A percentile compares a stretch with the other conserved stretches of the same genome.
These are phyloP conservation scores for Anguilla megastoma DNA, from an alignment of 2,797 vertebrate species.

Conservation along the genomic window DNA sequence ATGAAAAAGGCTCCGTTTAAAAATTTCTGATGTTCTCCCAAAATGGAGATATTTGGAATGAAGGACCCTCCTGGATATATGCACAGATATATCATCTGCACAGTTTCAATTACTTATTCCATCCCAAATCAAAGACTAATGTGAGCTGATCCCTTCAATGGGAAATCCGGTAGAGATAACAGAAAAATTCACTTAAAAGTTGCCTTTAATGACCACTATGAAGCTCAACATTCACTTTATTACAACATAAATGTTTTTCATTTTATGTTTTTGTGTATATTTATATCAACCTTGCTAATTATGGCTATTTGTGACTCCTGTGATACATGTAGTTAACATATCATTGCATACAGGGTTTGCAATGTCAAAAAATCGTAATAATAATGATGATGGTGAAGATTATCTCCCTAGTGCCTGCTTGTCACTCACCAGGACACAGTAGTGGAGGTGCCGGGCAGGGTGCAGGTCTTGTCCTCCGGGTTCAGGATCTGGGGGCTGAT, in stretches of 20 bases:
- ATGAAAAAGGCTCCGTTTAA: neutral
- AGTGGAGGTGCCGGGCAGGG: conserved; percentile 59
- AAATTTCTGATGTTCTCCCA: neutral
- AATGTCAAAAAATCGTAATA: no score
- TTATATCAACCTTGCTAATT: no score
- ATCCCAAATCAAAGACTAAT: neutral
- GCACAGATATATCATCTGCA: neutral
- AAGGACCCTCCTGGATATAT: neutral
- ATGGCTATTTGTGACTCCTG: no score
- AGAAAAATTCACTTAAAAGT: neutral
- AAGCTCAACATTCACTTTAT: neutral
- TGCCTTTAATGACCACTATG: neutral
- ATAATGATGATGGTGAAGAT: neutral
- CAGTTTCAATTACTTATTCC: no score
- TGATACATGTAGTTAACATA: no score
- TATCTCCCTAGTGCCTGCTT: neutral
- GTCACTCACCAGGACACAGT: conserved; percentile 86
- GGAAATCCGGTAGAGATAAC: neutral
- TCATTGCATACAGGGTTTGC: no score
- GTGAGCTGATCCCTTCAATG: neutral
- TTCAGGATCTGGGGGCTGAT: conserved; percentile 90
- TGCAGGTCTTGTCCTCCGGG: conserved; percentile 84
- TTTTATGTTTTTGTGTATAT: no score
- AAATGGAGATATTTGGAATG: neutral
- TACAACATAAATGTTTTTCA: neutral